phyloP scores from a whole-genome alignment of 2,113 vertebrate species.

The Neogale vison region DNA sequence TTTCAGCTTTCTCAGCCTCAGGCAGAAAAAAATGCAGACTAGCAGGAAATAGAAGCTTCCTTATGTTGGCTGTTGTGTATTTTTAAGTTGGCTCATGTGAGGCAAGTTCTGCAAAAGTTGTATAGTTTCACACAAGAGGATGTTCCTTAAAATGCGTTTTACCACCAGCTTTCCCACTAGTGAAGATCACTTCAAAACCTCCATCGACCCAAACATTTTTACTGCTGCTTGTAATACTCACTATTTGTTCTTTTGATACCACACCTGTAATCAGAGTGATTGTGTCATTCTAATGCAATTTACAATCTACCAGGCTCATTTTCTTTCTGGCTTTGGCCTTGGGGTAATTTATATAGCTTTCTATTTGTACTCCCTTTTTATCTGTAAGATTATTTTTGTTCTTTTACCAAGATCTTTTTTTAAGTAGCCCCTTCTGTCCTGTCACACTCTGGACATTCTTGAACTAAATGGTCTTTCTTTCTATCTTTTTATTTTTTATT shows the following conservation, averaged over 20 bases:
- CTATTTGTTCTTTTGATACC: neutral
- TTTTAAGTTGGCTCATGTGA: conserved; percentile 47
- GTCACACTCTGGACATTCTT: neutral
- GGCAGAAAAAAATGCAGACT: neutral
- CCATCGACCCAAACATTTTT: neutral
- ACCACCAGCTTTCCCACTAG: neutral
- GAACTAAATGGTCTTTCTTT: neutral
- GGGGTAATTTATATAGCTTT: neutral
- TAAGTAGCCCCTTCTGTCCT: neutral
- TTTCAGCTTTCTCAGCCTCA: neutral
- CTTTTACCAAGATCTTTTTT: neutral
- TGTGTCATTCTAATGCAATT: neutral
- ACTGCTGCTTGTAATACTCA: neutral
- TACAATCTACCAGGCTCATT: neutral
- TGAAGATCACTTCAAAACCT: neutral
- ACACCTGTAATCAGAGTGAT: neutral
- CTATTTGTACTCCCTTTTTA: neutral
- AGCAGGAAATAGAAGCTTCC: conserved; percentile 26
- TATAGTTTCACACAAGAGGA: neutral
- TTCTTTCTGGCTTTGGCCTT: conserved; percentile 14
- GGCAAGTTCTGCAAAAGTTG: neutral
- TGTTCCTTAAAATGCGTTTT: neutral
- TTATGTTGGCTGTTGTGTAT: neutral
- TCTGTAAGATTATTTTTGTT: neutral
- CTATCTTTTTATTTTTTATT: neutral